Conservation (phyloP, 2,113 vertebrate genomes). For the Herpailurus yagouaroundi region DNA sequence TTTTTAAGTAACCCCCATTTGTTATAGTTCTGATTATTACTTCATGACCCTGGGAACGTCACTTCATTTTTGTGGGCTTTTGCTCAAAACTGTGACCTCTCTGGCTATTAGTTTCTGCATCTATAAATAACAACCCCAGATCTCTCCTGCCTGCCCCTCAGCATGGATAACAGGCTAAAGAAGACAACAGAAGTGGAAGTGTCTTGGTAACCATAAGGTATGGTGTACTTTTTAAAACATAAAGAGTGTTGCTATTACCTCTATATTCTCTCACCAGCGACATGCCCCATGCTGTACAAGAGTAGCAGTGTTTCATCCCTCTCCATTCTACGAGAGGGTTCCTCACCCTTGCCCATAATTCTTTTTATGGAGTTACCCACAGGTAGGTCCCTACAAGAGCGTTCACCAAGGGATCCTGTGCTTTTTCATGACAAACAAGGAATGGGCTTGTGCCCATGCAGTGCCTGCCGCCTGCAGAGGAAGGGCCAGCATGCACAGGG, state of each 20-base stretch:
- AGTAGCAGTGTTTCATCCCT: background rate
- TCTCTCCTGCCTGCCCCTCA: background rate
- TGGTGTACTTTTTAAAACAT: background rate
- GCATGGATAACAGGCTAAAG: background rate
- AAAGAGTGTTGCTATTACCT: background rate
- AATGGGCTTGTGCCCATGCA: background rate
- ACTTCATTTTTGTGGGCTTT: background rate
- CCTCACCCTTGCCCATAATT: background rate
- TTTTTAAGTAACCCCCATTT: background rate
- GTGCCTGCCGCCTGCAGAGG: accelerated
- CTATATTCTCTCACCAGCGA: background rate
- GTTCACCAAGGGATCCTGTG: constrained; percentile 45
- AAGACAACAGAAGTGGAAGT: background rate
- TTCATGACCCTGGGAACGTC: background rate
- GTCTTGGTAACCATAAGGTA: background rate
- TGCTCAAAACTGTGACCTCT: constrained; percentile 1
- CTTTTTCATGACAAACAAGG: constrained; percentile 28
- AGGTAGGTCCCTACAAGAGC: background rate
- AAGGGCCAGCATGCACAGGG: background rate
- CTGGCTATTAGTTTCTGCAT: background rate
- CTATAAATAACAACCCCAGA: background rate
- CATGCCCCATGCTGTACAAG: background rate
- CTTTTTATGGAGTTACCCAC: background rate
- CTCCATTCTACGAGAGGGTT: background rate
- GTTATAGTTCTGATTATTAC: constrained; percentile 11